Base-by-base conservation (phyloP, 2,113 vertebrate genomes). In the Rhea americana region DNA sequence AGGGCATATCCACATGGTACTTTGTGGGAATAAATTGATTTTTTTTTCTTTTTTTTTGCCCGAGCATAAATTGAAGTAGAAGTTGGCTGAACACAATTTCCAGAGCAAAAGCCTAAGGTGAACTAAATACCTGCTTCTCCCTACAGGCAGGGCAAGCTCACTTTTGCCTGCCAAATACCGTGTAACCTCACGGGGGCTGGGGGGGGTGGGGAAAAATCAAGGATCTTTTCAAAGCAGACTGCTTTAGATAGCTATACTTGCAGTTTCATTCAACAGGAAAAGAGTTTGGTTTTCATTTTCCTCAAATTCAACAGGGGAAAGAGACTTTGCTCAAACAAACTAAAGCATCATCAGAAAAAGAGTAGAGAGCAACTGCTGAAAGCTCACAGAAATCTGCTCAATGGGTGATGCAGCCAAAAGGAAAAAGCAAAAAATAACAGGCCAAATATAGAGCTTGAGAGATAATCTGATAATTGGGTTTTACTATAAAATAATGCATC, bases 81-180 rank as follows among this genome's bases (percentile, higher is more conserved):
- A 41, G 58, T 11, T 0, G 0, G 37, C 16, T 22, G 43, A 81
- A 81, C 9, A 32, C 68, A n/a, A 39, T 22, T 2, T 11, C 26
- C 55, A 9, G 12, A 75, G 81, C 68, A 58, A 75, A 70, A 39
- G 11, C 18, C 30, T 16, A 11, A 79, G 30, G 43, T 21, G 9
- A 70, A 68, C 70, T 24, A 59, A 92, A 84, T 5, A 45, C 22
- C 13, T 1, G 1, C 30, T 32, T 48, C 79, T 59, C 43, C 4
- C 25, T 18, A 66, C 30, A 8, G 1, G 13, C 28, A 32, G 20
- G 47, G 59, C 2, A 1, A 66, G 39, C 25, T 48, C 3, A 1
- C 70, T 25, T 58, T 50, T 80, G 55, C 80, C 61, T 14, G 74
- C 35, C 45, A 45, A 37, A 28, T 19, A 30, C n/a, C 53, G 20